A percentile compares a stretch with the other conserved stretches of the same genome.
Evolutionary conservation across 2,797 vertebrate genomes (phyloP).

Genomic region (Pygocentrus nattereri): DNA sequence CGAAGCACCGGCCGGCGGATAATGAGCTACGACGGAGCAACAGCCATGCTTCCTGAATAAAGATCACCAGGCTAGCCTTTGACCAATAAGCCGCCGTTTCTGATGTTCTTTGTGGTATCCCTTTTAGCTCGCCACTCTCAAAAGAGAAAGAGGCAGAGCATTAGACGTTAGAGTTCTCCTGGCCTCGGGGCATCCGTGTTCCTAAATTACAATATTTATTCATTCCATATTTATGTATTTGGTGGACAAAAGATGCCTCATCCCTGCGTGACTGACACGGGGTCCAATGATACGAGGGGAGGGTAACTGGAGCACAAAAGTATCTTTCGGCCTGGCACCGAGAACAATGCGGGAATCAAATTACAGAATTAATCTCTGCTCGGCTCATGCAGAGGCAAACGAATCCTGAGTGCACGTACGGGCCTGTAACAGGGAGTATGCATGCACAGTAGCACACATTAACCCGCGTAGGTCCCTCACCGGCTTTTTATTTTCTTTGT

Average conservation of each 20-base stretch:
- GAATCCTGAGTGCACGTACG: slow-evolving; percentile 4
- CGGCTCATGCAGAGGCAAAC: slow-evolving; percentile 48
- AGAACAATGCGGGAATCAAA: slow-evolving; percentile 27
- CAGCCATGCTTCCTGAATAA: slow-evolving; percentile 18
- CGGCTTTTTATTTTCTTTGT: too few relatives aligned
- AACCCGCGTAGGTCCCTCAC: background rate
- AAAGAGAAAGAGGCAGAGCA: slow-evolving; percentile 3
- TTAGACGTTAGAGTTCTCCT: background rate
- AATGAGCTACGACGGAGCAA: slow-evolving; percentile 43
- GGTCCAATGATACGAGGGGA: slow-evolving; percentile 10
- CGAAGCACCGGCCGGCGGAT: slow-evolving; percentile 31
- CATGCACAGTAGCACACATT: background rate
- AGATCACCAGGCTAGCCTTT: slow-evolving; percentile 39
- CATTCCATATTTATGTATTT: slow-evolving; percentile 33
- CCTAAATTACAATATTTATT: slow-evolving; percentile 41
- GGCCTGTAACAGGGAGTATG: slow-evolving; percentile 28
- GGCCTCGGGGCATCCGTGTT: slow-evolving; percentile 43
- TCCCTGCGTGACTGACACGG: slow-evolving; percentile 44
- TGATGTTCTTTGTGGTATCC: slow-evolving; percentile 38
- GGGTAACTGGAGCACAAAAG: slow-evolving; percentile 29
- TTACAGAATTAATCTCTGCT: slow-evolving; percentile 22
- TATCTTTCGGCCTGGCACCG: slow-evolving; percentile 12
- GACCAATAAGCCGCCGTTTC: slow-evolving; percentile 29
- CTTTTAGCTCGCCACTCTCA: slow-evolving; percentile 9
- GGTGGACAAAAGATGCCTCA: slow-evolving; percentile 41